Conservation (phyloP, 2,797 vertebrate genomes). For the Eulemur albifrons region DNA sequence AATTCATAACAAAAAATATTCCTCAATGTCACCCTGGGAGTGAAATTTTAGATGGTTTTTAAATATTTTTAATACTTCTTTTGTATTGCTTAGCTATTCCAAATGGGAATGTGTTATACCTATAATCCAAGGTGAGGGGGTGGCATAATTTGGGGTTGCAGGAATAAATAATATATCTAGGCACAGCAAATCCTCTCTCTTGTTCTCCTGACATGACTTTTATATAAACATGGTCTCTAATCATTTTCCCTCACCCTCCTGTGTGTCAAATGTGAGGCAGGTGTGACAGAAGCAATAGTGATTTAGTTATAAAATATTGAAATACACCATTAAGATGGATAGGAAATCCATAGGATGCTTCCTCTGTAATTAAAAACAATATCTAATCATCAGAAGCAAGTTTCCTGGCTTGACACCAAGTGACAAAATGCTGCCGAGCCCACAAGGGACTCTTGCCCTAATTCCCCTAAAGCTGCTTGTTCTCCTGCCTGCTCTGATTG, state of each 20-base stretch:
- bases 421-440: background rate
- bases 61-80: background rate
- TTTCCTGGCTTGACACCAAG: background rate
- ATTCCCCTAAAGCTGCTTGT: background rate
- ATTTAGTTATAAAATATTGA: constrained; percentile 26
- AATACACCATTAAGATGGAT: constrained; percentile 37
- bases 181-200: background rate
- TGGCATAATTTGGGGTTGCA: background rate
- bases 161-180: background rate
- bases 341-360: constrained; percentile 43
- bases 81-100: background rate
- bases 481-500: background rate
- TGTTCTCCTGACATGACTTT: background rate
- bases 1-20: background rate
- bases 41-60: background rate
- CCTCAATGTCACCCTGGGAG: background rate
- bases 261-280: background rate
- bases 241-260: background rate
- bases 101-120: background rate
- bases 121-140: background rate
- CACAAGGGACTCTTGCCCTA: background rate
- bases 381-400: constrained; percentile 38
- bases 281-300: constrained; percentile 13
- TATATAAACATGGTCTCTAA: background rate
- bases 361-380: constrained; percentile 55